phyloP scores from a whole-genome alignment of 2,113 vertebrate species.

The Megaceryle maxima region DNA sequence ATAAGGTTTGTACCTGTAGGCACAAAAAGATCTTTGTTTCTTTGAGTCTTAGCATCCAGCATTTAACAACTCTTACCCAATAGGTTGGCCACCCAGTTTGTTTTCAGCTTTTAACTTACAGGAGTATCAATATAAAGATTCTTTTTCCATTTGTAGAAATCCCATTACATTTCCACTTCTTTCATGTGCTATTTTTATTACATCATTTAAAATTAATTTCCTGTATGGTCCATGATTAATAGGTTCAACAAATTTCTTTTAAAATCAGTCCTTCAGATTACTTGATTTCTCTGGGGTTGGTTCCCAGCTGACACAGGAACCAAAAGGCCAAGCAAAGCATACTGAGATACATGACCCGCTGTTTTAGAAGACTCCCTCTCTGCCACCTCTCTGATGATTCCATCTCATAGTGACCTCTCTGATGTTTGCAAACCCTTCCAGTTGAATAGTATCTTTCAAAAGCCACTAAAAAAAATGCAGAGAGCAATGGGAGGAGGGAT shows the following conservation, averaged over 20 bases:
- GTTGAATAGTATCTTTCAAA: background rate
- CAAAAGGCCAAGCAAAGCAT: background rate
- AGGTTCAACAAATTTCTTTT: background rate
- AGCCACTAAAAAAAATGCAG: background rate
- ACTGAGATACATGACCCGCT: background rate
- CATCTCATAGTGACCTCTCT: background rate
- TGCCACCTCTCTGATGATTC: background rate
- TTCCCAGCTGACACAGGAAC: background rate
- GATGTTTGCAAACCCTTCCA: background rate
- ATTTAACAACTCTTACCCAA: background rate
- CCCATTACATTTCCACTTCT: background rate
- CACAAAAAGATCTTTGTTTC: background rate
- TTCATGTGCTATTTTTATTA: slow-evolving; percentile 39
- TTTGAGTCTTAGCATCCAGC: background rate
- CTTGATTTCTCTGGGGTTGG: background rate
- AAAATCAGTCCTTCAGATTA: background rate
- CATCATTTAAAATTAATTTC: slow-evolving; percentile 33
- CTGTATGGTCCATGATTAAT: background rate
- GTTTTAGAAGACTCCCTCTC: background rate
- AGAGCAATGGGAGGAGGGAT: background rate
- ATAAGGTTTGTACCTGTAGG: background rate
- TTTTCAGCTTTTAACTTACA: background rate
- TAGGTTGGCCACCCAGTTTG: background rate
- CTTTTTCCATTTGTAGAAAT: background rate
- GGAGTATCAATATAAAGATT: background rate